Conservation (phyloP, 1,140 invertebrate species). For the Parapsyche elsis region DNA sequence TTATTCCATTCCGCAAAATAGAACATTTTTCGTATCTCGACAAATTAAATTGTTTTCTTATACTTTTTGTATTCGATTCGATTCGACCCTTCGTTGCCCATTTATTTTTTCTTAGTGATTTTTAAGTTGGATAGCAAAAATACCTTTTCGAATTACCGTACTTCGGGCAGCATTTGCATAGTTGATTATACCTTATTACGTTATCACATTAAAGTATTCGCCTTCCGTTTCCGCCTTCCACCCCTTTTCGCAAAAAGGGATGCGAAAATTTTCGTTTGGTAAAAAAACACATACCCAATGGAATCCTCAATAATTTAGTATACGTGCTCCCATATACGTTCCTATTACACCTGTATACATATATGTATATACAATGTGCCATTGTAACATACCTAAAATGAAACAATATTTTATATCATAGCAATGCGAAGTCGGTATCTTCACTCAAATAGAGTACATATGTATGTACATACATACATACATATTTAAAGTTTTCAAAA, state of each 20-base stretch:
- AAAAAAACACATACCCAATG: too few relatives aligned
- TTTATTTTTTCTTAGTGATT: slow-evolving; percentile 11
- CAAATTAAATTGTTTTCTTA: slow-evolving; percentile 49
- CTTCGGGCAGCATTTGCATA: slow-evolving; percentile 48
- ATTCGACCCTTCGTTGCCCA: background rate
- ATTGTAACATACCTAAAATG: too few relatives aligned
- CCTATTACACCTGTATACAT: too few relatives aligned
- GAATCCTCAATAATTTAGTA: background rate
- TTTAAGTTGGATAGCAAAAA: slow-evolving; percentile 8
- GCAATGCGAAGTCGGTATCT: too few relatives aligned
- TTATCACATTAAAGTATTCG: slow-evolving; percentile 42
- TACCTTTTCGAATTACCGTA: slow-evolving; percentile 14
- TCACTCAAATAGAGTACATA: too few relatives aligned
- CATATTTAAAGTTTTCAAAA: too few relatives aligned
- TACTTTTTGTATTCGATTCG: slow-evolving; percentile 25
- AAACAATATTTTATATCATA: too few relatives aligned
- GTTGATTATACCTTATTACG: slow-evolving; percentile 50
- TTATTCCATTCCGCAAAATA: slow-evolving; percentile 40
- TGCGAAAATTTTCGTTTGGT: too few relatives aligned
- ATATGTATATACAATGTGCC: too few relatives aligned
- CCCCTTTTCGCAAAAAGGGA: background rate
- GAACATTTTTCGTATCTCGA: slow-evolving; percentile 40
- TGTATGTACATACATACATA: too few relatives aligned
- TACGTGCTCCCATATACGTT: background rate
- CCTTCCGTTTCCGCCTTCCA: background rate